These are phyloP conservation scores for Chloebia gouldiae DNA, from an alignment of 2,113 vertebrate species.

Conservation along the genomic window DNA sequence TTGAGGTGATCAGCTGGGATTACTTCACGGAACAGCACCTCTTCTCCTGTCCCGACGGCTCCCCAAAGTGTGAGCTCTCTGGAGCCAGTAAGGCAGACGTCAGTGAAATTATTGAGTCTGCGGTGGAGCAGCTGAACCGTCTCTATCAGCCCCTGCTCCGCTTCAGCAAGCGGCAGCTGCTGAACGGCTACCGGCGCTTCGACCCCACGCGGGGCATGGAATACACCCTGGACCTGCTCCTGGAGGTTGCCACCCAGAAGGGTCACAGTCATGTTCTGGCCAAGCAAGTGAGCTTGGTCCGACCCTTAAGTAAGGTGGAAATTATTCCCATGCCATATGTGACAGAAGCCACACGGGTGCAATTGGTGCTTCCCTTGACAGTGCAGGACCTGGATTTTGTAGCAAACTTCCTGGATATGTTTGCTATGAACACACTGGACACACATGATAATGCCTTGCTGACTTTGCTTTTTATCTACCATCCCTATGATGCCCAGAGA, in stretches of 20 bases:
- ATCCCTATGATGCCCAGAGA: constrained; percentile 85
- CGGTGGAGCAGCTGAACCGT: constrained; percentile 85
- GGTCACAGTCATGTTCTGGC: constrained; percentile 86
- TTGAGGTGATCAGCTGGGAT: constrained; percentile 96
- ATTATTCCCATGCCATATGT: constrained; percentile 97
- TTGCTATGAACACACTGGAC: constrained; percentile 87
- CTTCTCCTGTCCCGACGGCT: constrained; percentile 86
- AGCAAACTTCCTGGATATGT: constrained; percentile 89
- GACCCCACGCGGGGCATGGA: constrained; percentile 96
- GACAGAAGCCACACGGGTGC: constrained; percentile 91
- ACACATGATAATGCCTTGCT: constrained; percentile 88
- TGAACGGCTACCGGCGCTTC: constrained; percentile 93
- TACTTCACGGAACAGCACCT: constrained; percentile 95
- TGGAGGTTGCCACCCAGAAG: constrained; percentile 90
- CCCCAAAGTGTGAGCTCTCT: constrained; percentile 90
- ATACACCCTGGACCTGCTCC: constrained; percentile 87
- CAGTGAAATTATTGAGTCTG: constrained; percentile 80
- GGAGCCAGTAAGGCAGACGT: constrained; percentile 86
- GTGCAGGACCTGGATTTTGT: constrained; percentile 81
- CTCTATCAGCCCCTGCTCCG: constrained; percentile 89
- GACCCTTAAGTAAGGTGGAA: constrained; percentile 89
- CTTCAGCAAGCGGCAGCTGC: constrained; percentile 86
- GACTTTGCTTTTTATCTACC: constrained; percentile 90
- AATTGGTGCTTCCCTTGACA: constrained; percentile 89
- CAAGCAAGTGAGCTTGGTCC: constrained; percentile 87